phyloP scores from a whole-genome alignment of 2,888 invertebrate species.

The Thumatha senex region DNA sequence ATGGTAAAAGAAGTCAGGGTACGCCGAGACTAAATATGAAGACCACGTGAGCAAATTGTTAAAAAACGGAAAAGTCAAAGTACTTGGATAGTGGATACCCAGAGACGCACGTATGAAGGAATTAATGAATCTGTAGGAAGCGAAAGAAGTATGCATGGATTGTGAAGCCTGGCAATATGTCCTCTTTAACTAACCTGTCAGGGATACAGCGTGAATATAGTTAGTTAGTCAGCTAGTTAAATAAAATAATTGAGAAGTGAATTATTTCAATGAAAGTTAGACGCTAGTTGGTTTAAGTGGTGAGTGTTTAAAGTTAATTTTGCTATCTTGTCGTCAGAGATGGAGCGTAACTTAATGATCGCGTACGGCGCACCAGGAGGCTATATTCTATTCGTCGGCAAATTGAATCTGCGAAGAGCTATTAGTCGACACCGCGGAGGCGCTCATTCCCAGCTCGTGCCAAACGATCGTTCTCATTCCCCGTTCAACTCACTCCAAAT shows the following conservation, averaged over 20 bases:
- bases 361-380: conserved; percentile 69
- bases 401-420: conserved; percentile 80
- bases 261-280: conserved; percentile 48
- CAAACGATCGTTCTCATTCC: conserved; percentile 67
- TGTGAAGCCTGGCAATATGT: no score
- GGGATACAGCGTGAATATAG: no score
- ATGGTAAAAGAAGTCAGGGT: no score
- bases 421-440: conserved; percentile 75
- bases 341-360: conserved; percentile 76
- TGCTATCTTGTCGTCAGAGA: conserved; percentile 51
- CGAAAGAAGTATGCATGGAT: no score
- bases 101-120: no score
- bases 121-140: no score
- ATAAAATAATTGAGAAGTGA: conserved; percentile 39
- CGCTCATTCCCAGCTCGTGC: conserved; percentile 59
- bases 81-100: no score
- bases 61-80: no score
- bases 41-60: no score
- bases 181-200: no score
- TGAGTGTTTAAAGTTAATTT: conserved; percentile 62
- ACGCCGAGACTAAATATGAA: no score
- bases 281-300: conserved; percentile 42
- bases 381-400: conserved; percentile 75
- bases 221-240: no score
- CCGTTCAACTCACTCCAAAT: conserved; percentile 50